Evolutionary conservation across 2,888 invertebrate genomes (phyloP).

Genomic region (Labia minor): DNA sequence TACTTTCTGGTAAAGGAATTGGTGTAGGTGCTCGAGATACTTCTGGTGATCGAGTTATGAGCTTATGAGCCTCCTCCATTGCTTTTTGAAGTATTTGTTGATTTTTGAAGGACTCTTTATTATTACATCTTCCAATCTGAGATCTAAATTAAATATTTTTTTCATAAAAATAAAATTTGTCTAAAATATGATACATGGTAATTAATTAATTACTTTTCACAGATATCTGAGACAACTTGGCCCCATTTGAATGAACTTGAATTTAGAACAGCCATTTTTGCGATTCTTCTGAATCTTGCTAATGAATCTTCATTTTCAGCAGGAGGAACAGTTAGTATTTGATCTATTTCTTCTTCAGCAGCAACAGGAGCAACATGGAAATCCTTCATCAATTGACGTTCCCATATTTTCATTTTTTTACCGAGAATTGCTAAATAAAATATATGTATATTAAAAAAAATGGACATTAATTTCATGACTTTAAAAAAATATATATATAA

Average conservation of each 20-base stretch:
- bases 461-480: no score
- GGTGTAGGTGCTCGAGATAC: slow-evolving; percentile 50
- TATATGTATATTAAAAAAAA: background rate
- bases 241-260: slow-evolving; percentile 65
- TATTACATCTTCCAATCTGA: slow-evolving; percentile 69
- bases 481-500: background rate
- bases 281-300: slow-evolving; percentile 60
- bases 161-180: slow-evolving; percentile 20
- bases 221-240: slow-evolving; percentile 51
- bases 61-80: slow-evolving; percentile 61
- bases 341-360: slow-evolving; percentile 45
- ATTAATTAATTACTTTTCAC: slow-evolving; percentile 41
- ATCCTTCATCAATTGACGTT: slow-evolving; percentile 76
- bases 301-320: slow-evolving; percentile 49
- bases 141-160: slow-evolving; percentile 41
- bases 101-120: slow-evolving; percentile 57
- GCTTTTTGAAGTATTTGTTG: slow-evolving; percentile 66
- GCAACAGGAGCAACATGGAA: slow-evolving; percentile 72
- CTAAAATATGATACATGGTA: background rate
- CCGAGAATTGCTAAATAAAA: slow-evolving; percentile 52
- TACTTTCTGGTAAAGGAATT: slow-evolving; percentile 54
- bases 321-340: slow-evolving; percentile 31
- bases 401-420: slow-evolving; percentile 69
- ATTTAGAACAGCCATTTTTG: slow-evolving; percentile 57
- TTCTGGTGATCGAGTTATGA: slow-evolving; percentile 33